Percentiles rank a stretch among this genome's conserved stretches.
phyloP scores from a whole-genome alignment of 2,797 vertebrate species.

The Cirrhinus molitorella region DNA sequence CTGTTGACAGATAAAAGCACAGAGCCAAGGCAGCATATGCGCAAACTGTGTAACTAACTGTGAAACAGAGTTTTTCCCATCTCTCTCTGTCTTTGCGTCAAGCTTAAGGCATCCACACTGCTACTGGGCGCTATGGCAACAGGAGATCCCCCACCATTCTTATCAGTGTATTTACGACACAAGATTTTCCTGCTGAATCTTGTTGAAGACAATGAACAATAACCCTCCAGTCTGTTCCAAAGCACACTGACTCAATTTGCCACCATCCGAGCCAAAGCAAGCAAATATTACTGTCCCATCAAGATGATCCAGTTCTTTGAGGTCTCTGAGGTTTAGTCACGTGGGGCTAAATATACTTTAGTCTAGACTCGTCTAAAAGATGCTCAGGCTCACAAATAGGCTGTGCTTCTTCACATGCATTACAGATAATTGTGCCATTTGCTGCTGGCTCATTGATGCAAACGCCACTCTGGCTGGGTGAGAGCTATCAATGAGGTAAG shows the following conservation, averaged over 20 bases:
- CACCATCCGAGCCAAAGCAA: conserved; percentile 35
- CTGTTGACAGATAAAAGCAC: conserved; percentile 60
- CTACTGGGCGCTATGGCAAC: conserved; percentile 66
- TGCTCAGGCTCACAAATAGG: conserved; percentile 1
- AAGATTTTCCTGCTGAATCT: conserved; percentile 33
- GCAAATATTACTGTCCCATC: conserved; percentile 16
- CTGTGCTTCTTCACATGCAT: neutral
- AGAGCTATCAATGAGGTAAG: conserved; percentile 4
- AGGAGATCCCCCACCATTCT: conserved; percentile 46
- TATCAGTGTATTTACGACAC: conserved; percentile 35
- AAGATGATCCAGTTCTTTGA: conserved; percentile 32
- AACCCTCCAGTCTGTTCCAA: conserved; percentile 25
- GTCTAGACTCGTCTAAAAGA: conserved; percentile 37
- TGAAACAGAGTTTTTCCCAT: conserved; percentile 53
- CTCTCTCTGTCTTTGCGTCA: conserved; percentile 36
- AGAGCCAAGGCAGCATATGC: conserved; percentile 57
- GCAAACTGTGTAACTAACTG: conserved; percentile 44
- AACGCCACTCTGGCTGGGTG: neutral
- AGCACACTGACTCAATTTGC: conserved; percentile 26
- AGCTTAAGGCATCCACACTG: conserved; percentile 64
- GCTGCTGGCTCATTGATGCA: neutral
- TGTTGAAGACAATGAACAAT: conserved; percentile 39
- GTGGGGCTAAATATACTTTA: conserved; percentile 35
- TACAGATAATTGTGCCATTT: conserved; percentile 8
- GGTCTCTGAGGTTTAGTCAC: conserved; percentile 30